These are phyloP conservation scores for Monopis laevigella DNA, from an alignment of 2,888 invertebrate species.

Conservation along the genomic window DNA sequence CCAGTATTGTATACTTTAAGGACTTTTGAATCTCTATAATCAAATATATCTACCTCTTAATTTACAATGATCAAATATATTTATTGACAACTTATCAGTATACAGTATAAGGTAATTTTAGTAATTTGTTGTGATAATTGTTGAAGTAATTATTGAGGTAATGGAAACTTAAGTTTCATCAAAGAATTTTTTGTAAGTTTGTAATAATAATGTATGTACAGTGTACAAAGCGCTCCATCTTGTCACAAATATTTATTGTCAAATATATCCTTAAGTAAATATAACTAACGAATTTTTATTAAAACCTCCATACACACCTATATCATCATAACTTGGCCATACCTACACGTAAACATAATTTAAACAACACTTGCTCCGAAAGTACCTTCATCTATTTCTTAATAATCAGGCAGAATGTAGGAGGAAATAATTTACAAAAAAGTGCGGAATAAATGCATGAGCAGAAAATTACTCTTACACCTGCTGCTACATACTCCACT, in stretches of 20 bases:
- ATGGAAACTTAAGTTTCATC: slow-evolving; percentile 16
- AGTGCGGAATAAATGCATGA: too few species aligned
- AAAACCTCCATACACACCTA: too few species aligned
- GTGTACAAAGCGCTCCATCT: slow-evolving; percentile 62
- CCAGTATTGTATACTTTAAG: slow-evolving; percentile 54
- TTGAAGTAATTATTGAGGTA: slow-evolving; percentile 20
- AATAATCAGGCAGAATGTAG: too few species aligned
- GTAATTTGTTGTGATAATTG: slow-evolving; percentile 50
- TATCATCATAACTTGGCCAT: too few species aligned
- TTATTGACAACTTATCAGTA: slow-evolving; percentile 46
- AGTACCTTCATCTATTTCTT: too few species aligned
- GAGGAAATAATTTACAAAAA: too few species aligned
- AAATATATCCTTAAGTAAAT: too few species aligned
- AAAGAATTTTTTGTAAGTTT: slow-evolving; percentile 15
- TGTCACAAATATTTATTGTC: slow-evolving; percentile 64
- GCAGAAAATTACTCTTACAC: too few species aligned
- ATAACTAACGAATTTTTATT: too few species aligned
- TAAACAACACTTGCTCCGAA: too few species aligned
- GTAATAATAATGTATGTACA: slow-evolving; percentile 30
- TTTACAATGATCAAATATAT: slow-evolving; percentile 28
- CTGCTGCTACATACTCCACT: too few species aligned
- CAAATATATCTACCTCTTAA: slow-evolving; percentile 57
- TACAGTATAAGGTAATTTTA: slow-evolving; percentile 23
- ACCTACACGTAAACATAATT: too few species aligned
- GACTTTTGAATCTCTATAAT: slow-evolving; percentile 51